Evolutionary conservation across 2,797 vertebrate species (phyloP).

Genomic region (Apodemus agrarius): DNA sequence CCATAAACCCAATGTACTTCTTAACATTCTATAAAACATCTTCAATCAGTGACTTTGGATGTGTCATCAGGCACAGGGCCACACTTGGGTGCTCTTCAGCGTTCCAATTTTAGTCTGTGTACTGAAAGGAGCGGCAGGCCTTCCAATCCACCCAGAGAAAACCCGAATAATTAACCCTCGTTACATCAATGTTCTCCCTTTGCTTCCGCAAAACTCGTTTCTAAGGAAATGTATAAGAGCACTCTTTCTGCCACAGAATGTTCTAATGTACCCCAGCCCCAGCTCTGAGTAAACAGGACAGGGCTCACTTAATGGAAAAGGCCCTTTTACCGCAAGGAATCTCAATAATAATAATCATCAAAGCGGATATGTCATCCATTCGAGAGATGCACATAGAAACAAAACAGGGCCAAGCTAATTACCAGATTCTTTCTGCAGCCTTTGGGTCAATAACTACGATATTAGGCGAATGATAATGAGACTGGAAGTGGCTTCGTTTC

Average conservation of each 20-base stretch:
- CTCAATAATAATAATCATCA: slow-evolving; percentile 55
- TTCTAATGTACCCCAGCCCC: slow-evolving; percentile 40
- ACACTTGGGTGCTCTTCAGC: not conserved
- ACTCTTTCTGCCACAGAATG: not conserved
- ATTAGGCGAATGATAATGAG: not conserved
- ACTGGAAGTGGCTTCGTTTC: not conserved
- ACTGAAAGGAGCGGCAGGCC: not conserved
- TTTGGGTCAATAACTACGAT: slow-evolving; percentile 35
- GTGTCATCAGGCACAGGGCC: slow-evolving; percentile 65
- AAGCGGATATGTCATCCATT: slow-evolving; percentile 13
- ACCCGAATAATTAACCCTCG: slow-evolving; percentile 62
- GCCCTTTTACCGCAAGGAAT: slow-evolving; percentile 35
- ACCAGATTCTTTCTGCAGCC: slow-evolving; percentile 50
- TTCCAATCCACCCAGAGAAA: slow-evolving; percentile 31
- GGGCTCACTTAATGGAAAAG: slow-evolving; percentile 56
- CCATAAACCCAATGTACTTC: slow-evolving; percentile 41
- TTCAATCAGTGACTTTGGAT: slow-evolving; percentile 62
- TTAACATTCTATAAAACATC: slow-evolving; percentile 48
- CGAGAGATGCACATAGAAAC: not conserved
- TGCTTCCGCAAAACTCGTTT: slow-evolving; percentile 11
- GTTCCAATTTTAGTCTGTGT: slow-evolving; percentile 61
- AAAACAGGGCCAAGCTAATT: slow-evolving; percentile 54
- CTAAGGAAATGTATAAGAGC: slow-evolving; percentile 61
- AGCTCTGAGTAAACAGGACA: slow-evolving; percentile 15
- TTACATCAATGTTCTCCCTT: slow-evolving; percentile 51